A percentile compares a stretch with the other conserved stretches of the same genome.
These are phyloP conservation scores for Takifugu bimaculatus DNA, from an alignment of 2,113 vertebrate species.

Conservation along the genomic window DNA sequence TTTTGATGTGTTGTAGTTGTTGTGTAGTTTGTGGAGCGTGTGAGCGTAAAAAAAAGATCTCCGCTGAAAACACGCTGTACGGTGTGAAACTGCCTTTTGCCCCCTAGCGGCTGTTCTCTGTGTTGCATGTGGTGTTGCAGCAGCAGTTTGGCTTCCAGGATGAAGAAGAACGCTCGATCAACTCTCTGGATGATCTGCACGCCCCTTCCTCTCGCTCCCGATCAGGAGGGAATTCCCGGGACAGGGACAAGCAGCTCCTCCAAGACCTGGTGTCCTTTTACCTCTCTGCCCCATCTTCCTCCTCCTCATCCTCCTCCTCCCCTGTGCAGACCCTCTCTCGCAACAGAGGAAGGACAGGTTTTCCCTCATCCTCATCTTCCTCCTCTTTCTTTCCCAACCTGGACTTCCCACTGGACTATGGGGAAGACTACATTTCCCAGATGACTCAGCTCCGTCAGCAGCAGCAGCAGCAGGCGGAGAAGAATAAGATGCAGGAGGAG, in stretches of 20 bases:
- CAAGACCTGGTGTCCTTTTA: conserved; percentile 82
- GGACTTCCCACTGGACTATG: conserved; percentile 73
- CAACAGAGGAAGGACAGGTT: conserved; percentile 45
- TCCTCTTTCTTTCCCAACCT: conserved; percentile 65
- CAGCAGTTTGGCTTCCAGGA: conserved; percentile 82
- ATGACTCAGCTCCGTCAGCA: conserved; percentile 44
- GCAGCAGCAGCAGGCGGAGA: conserved; percentile 44
- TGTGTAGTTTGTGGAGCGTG: no score
- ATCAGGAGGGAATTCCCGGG: conserved; percentile 53
- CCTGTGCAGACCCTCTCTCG: conserved; percentile 53
- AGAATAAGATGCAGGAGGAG: conserved; percentile 54
- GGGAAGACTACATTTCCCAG: conserved; percentile 68
- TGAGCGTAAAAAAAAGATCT: no score
- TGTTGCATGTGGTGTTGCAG: conserved; percentile 21
- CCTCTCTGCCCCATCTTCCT: conserved; percentile 77
- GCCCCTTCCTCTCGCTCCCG: conserved; percentile 68
- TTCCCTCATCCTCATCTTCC: conserved; percentile 27
- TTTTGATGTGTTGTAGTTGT: no score
- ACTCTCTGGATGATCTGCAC: conserved; percentile 58
- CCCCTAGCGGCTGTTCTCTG: background rate
- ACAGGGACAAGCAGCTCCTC: conserved; percentile 80
- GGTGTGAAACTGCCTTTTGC: no score
- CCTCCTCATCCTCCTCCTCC: conserved; percentile 67
- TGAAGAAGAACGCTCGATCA: conserved; percentile 73
- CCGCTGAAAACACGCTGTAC: no score